Evolutionary conservation across 2,113 vertebrate genomes (phyloP).

Genomic region (Ceuthmochares aereus): DNA sequence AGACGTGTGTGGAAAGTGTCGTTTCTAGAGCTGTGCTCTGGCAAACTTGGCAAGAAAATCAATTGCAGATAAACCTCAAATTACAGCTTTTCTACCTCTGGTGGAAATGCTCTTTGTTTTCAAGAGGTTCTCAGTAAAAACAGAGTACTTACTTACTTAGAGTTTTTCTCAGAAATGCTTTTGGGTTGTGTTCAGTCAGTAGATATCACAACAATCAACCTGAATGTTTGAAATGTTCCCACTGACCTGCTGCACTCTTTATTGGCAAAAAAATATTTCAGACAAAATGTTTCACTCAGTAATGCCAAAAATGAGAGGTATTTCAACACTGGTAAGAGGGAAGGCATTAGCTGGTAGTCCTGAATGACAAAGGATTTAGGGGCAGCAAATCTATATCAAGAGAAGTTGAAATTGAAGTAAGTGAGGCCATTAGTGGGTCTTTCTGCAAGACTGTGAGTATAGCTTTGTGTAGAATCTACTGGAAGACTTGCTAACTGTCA

Average conservation of each 20-base stretch:
- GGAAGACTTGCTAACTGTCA: neutral
- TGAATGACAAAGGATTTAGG: neutral
- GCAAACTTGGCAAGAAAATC: neutral
- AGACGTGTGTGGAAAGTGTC: neutral
- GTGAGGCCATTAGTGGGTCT: neutral
- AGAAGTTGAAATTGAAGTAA: neutral
- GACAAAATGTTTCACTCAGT: neutral
- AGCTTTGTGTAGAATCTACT: neutral
- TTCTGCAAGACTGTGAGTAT: neutral
- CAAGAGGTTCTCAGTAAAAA: neutral
- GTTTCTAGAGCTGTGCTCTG: neutral
- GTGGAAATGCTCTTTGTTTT: neutral
- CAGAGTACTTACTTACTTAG: neutral
- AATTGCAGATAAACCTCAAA: neutral
- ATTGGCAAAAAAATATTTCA: neutral
- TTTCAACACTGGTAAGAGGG: neutral
- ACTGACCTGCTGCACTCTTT: neutral
- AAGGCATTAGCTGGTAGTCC: neutral
- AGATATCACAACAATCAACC: neutral
- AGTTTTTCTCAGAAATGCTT: neutral
- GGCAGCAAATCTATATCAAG: neutral
- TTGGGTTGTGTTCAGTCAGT: neutral
- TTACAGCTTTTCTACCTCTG: neutral
- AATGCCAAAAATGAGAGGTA: neutral
- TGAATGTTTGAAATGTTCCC: neutral